Evolutionary conservation across 2,113 vertebrate genomes (phyloP).

Genomic region (Puntigrus tetrazona): DNA sequence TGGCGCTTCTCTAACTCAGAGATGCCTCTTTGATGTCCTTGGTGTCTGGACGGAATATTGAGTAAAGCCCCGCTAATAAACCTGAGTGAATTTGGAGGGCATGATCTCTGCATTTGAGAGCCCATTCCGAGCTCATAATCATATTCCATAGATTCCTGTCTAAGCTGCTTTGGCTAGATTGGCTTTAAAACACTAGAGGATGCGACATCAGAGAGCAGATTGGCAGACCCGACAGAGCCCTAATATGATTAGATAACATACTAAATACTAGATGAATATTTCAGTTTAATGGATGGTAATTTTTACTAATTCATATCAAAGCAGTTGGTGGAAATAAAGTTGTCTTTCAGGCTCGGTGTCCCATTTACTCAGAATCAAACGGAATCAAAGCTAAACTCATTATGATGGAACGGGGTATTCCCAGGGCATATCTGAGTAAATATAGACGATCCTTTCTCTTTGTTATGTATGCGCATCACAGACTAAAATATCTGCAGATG

Average conservation of each 20-base stretch:
- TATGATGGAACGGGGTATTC: neutral
- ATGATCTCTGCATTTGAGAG: conserved; percentile 40
- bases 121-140: conserved; percentile 32
- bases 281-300: conserved; percentile 25
- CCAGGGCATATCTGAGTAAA: conserved; percentile 40
- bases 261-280: conserved; percentile 42
- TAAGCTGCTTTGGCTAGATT: conserved; percentile 37
- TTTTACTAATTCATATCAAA: conserved; percentile 12
- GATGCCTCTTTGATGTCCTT: conserved; percentile 38
- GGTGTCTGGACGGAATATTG: conserved; percentile 25
- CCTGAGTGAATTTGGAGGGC: conserved; percentile 10
- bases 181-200: conserved; percentile 28
- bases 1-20: neutral
- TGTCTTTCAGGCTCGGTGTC: conserved; percentile 8
- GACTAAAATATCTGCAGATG: conserved; percentile 15
- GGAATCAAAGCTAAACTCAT: conserved; percentile 48
- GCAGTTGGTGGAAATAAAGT: conserved; percentile 25
- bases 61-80: conserved; percentile 30
- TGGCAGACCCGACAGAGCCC: conserved; percentile 2
- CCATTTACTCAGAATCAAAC: conserved; percentile 40
- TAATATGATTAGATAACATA: conserved; percentile 45
- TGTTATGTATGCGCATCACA: conserved; percentile 6
- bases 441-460: neutral
- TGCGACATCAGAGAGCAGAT: conserved; percentile 33
- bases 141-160: conserved; percentile 32